Conservation (phyloP, 2,888 invertebrate genomes). For the Pheosia tremula region DNA sequence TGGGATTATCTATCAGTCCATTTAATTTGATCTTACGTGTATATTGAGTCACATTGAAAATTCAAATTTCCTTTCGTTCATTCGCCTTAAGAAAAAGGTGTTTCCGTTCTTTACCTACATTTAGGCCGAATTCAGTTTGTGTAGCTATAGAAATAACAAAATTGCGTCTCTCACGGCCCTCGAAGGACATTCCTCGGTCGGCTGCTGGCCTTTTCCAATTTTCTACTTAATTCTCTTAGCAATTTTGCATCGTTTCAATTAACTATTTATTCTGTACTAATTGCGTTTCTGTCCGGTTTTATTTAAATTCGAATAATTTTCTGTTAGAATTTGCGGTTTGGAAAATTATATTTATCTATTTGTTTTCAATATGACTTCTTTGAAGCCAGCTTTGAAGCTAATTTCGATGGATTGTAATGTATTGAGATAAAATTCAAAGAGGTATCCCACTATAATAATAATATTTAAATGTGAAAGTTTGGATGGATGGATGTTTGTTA, state of each 20-base stretch:
- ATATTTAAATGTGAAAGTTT: too few species aligned
- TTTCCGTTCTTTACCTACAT: conserved; percentile 22
- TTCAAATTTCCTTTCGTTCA: conserved; percentile 1
- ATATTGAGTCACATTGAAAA: background rate
- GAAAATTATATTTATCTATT: conserved; percentile 9
- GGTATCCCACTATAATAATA: too few species aligned
- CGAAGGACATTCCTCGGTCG: conserved; percentile 27
- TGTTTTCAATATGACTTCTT: conserved; percentile 3
- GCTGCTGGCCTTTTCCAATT: conserved; percentile 28
- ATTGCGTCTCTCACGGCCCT: conserved; percentile 44
- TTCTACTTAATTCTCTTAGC: conserved; percentile 31
- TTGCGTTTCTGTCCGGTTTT: conserved; percentile 7
- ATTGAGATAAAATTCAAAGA: too few species aligned
- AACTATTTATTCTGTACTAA: conserved; percentile 22
- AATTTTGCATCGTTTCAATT: conserved; percentile 35
- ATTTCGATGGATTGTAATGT: too few species aligned
- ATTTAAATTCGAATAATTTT: conserved; percentile 3
- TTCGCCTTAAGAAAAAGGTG: conserved; percentile 16
- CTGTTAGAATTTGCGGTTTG: conserved; percentile 2
- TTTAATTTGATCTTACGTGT: too few species aligned
- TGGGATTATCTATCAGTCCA: too few species aligned
- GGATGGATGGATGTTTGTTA: too few species aligned
- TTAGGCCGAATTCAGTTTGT: conserved; percentile 31
- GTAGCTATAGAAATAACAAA: conserved; percentile 37
- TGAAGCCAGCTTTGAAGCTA: background rate